Evolutionary conservation across 2,113 vertebrate species (phyloP), one percentile per base, ranked within the genome.

Genomic region (Odontophorus gujanensis): DNA sequence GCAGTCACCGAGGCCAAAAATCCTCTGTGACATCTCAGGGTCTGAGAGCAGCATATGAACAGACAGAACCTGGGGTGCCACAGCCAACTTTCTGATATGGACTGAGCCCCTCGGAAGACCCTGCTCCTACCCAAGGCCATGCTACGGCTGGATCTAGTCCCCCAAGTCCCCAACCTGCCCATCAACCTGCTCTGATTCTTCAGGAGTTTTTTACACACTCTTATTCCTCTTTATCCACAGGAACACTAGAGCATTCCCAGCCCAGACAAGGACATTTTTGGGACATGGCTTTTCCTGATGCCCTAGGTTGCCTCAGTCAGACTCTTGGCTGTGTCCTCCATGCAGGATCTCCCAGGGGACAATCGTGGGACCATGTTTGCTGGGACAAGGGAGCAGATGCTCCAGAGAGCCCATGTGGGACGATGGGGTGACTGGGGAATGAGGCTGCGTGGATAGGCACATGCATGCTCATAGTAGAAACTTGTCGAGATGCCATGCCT

Each of bases 401-500:
- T 24, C 81, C 38, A 28, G 25, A 48, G 53, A 15, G 12, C 17
- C 34, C 0, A 0, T 2, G 5, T 22, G 59, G 36, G 77, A 7
- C 32, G 0, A 0, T 20, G 72, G 48, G 4, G 4, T 11, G 34
- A 26, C 45, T 47, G 59, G 40, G 38, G 26, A 77, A 30, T 24
- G 45, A 63, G 20, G 40, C 32, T 65, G 53, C 76, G 6, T 0
- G 1, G 75, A 22, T 3, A 11, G 0, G 0, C 4, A n/a, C 45
- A 8, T 7, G 24, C 40, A 34, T 13, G 25, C 18, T 38, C 38
- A 20, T 47, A 11, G 61, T 42, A 71, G 65, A 34, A 83, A 74
- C 55, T 28, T 8, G 11, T 48, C 4, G 4, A 7, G 28, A 11
- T 0, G 8, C 13, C 22, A 24, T 19, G 0, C 0, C 2, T 40